Base-by-base conservation (phyloP, 1,140 invertebrate species). In the Drosophila kikkawai region DNA sequence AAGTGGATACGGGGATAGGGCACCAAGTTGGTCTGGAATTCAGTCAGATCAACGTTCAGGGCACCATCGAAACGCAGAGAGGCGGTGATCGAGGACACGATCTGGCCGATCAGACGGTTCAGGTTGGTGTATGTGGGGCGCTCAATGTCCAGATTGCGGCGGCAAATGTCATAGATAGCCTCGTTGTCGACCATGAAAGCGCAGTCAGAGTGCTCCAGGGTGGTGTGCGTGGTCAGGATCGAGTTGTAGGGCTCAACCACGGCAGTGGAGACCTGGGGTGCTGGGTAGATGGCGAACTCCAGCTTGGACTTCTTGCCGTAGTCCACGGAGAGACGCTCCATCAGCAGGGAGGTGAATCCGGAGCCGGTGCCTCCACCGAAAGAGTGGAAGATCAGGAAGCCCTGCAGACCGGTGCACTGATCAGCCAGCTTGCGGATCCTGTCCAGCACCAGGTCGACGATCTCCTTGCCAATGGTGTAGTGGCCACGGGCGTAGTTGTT, bases 221-320 rank as follows among this genome's bases (percentile, higher is more conserved):
- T 97, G 9, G 96, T 97, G 88, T 96, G 96, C 68, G 95, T 97
- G 69, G 95, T 97, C 53, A 97, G 93, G 82, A 97, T 96, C 0
- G 96, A 96, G 93, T 97, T 98, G 94, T 98, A 98, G 2, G 97
- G 97, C 92, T 98, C 97, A 1, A 98, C 97, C 5, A 98, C 97
- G 37, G 97, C 97, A 1, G 96, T 97, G n/a, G 96, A 96, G 39
- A 97, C 96, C 93, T 98, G 97, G 19, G 97, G 97, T 12, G 97
- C 97, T 29, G 97, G 97, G 93, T 98, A 98, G 81, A 98, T 96
- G 75, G 97, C 95, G 92, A 98, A 98, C 93, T 98, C 97, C 41
- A 98, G 94, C 93, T 98, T 98, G 34, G 96, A 96, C 91, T 97
- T 98, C 93, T 98, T 98, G 44, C 97, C 97, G 92, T 97, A 98